These are phyloP conservation scores for Grus americana DNA, from an alignment of 2,113 vertebrate species.

Conservation along the genomic window DNA sequence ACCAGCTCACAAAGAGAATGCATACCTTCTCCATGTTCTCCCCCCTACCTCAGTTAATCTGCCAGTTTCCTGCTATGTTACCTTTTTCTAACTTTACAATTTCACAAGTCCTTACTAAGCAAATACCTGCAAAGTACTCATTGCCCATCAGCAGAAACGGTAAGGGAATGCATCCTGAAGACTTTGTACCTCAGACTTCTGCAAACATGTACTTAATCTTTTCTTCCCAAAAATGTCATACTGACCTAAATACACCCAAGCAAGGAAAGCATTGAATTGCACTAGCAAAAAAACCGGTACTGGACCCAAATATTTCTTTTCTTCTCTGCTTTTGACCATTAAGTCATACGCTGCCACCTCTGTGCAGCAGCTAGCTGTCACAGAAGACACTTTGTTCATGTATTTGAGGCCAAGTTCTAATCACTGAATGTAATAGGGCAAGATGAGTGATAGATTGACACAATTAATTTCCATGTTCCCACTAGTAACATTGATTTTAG, in stretches of 20 bases:
- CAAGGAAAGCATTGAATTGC: background rate
- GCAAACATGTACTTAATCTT: background rate
- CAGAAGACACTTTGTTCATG: slow-evolving; percentile 42
- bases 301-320: background rate
- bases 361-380: background rate
- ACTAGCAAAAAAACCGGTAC: background rate
- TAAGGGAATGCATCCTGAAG: background rate
- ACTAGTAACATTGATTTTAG: slow-evolving; percentile 28
- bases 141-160: background rate
- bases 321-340: background rate
- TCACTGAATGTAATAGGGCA: slow-evolving; percentile 30
- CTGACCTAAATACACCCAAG: background rate
- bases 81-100: background rate
- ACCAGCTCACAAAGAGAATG: background rate
- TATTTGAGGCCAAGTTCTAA: slow-evolving; percentile 23
- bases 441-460: slow-evolving; percentile 63
- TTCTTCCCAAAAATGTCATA: background rate
- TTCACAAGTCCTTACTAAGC: background rate
- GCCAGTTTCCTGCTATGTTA: background rate
- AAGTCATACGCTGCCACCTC: background rate
- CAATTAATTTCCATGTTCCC: slow-evolving; percentile 59
- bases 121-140: background rate
- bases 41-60: no score
- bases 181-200: background rate
- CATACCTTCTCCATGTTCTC: background rate